These are phyloP conservation scores for Ormyrus labotus DNA, from an alignment of 2,888 invertebrate genomes.

Conservation along the genomic window DNA sequence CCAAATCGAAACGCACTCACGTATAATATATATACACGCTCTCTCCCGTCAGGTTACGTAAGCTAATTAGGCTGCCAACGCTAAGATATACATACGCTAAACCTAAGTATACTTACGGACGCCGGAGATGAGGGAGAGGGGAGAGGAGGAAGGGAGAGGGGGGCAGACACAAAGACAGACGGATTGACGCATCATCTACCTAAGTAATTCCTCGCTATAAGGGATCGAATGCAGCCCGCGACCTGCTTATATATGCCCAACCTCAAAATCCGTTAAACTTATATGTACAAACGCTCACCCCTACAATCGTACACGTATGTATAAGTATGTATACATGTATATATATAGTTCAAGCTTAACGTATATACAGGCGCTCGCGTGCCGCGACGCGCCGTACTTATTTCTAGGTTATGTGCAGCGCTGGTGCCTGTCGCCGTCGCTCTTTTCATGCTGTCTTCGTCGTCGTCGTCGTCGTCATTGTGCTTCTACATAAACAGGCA, in stretches of 20 bases:
- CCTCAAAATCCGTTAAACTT: background rate
- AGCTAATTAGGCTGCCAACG: constrained; percentile 45
- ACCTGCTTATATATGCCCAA: background rate
- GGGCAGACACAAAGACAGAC: background rate
- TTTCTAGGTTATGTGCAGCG: constrained; percentile 19
- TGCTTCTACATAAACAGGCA: background rate
- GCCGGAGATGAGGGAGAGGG: background rate
- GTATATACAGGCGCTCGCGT: constrained; percentile 48
- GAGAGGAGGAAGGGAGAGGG: background rate
- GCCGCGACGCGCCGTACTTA: constrained; percentile 14
- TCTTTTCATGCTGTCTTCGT: background rate
- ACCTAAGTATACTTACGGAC: constrained; percentile 17
- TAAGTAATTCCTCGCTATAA: constrained; percentile 42
- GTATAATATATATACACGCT: background rate
- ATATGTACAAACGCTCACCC: constrained; percentile 44
- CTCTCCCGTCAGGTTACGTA: background rate
- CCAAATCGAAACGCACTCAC: background rate
- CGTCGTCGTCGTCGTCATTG: background rate
- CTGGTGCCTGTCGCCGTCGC: constrained; percentile 7
- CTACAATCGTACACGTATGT: constrained; percentile 33
- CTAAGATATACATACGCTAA: constrained; percentile 12
- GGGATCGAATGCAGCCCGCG: constrained; percentile 37
- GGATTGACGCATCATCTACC: constrained; percentile 2
- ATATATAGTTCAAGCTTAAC: constrained; percentile 52
- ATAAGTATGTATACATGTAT: constrained; percentile 48